Percentiles rank a stretch among this genome's conserved stretches.
Conservation (phyloP, 2,888 invertebrate genomes). For the Neoscelio sp. region DNA sequence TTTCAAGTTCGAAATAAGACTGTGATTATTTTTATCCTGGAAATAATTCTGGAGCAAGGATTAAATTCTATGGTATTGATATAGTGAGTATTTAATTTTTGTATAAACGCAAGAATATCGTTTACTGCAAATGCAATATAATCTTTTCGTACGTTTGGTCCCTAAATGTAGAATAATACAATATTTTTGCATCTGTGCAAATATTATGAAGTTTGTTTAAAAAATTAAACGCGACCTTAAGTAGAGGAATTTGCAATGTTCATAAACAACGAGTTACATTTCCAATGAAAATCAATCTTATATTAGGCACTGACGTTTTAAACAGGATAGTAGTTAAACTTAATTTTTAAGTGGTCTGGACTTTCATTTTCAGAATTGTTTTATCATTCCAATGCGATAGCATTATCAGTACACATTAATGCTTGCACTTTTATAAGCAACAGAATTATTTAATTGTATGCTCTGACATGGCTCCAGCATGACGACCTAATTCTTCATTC, state of each 20-base stretch:
- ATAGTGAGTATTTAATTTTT: slow-evolving; percentile 26
- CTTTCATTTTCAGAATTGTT: slow-evolving; percentile 69
- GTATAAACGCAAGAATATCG: too few relatives aligned
- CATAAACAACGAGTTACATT: slow-evolving; percentile 28
- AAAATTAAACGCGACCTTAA: background rate
- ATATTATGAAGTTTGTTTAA: slow-evolving; percentile 8
- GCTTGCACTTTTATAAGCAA: slow-evolving; percentile 82
- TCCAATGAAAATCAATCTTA: slow-evolving; percentile 61
- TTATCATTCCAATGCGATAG: slow-evolving; percentile 82
- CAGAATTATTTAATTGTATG: slow-evolving; percentile 82
- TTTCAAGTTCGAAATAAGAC: slow-evolving; percentile 9
- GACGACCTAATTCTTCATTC: slow-evolving; percentile 81
- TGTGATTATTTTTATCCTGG: slow-evolving; percentile 11
- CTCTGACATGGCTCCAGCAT: slow-evolving; percentile 80
- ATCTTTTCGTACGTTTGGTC: too few relatives aligned
- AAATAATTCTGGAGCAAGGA: slow-evolving; percentile 18
- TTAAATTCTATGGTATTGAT: slow-evolving; percentile 8
- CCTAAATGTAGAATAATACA: too few relatives aligned
- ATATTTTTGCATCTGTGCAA: slow-evolving; percentile 37
- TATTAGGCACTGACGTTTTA: slow-evolving; percentile 62
- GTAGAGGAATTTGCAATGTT: background rate
- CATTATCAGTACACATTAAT: slow-evolving; percentile 82
- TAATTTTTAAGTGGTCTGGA: slow-evolving; percentile 63
- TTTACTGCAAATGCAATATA: too few relatives aligned
- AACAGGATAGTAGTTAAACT: slow-evolving; percentile 66